Evolutionary conservation across 2,888 invertebrate genomes (phyloP), one percentile per base, ranked within the genome.

Genomic region (Pyrgus malvae): DNA sequence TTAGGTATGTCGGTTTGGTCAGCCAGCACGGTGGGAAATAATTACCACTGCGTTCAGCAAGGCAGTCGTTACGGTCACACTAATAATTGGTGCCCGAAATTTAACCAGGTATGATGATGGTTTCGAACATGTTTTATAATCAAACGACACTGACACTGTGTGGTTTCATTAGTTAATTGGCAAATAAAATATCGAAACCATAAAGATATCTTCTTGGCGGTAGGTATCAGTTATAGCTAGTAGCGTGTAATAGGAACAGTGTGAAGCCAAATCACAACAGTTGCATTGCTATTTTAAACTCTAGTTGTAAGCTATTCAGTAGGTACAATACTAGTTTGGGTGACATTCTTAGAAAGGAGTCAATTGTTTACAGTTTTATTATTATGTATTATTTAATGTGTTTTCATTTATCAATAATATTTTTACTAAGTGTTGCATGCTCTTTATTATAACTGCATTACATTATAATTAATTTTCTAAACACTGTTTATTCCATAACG

Each of bases 1-100:
- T 83, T 90, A 88, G 88, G 88, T 87, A 93, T 93, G 94, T 94
- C 94, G 89, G 92, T 94, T 83, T 94, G 94, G 94, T 93, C 93
- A 74, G 93, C 93, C 76, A 91, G 92, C 78, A 91, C 92, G 70
- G 91, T 91, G 81, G 93, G 87, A 73, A 87, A 87, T 82, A 88
- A 87, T 83, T 84, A 83, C 73, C 81, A 80, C 72, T 77, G 73
- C 73, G 79, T 76, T 70, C 77, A 81, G 71, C 80, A 81, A 72
- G 76, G 78, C 74, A 80, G 81, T 77, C 84, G 87, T 70, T 80
- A 79, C 79, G 74, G 76, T 71, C 76, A 80, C 60, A 78, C 81
- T 74, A 81, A 81, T 80, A 86, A 72, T 70, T 89, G 90, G 88
- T 88, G 87, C 75, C 81, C 89, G 65, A 89, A 90, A 75, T 72